phyloP scores from a whole-genome alignment of 2,888 invertebrate species.

The Chloroclysta siterata region DNA sequence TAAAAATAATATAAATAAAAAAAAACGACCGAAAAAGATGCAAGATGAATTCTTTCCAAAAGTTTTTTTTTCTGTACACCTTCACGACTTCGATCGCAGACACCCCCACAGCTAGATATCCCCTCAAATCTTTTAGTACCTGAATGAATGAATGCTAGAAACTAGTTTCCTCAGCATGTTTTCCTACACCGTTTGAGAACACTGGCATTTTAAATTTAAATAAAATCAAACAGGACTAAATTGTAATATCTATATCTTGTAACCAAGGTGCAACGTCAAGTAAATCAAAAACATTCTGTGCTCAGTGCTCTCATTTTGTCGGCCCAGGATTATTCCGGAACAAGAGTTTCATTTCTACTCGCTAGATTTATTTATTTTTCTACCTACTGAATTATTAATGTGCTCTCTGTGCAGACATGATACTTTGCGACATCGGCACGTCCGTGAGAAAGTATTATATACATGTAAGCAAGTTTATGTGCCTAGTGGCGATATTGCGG shows the following conservation, averaged over 20 bases:
- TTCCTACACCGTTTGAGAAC: too few species aligned
- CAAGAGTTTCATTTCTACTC: conserved; percentile 20
- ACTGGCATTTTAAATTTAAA: too few species aligned
- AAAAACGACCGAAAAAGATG: neutral
- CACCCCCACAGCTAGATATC: too few species aligned
- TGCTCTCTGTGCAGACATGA: conserved; percentile 62
- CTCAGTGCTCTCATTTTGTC: neutral
- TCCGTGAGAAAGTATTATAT: conserved; percentile 40
- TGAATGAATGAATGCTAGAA: too few species aligned
- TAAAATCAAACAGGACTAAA: too few species aligned
- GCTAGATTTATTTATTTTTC: conserved; percentile 35
- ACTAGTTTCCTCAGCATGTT: too few species aligned
- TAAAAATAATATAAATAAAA: neutral
- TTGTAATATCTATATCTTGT: too few species aligned
- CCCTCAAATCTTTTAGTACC: too few species aligned
- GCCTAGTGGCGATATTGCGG: conserved; percentile 37
- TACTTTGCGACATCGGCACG: conserved; percentile 69
- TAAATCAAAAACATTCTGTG: neutral
- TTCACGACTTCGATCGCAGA: too few species aligned
- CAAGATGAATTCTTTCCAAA: too few species aligned
- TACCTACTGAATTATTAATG: conserved; percentile 77
- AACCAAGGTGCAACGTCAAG: neutral
- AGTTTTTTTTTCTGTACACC: too few species aligned
- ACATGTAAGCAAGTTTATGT: conserved; percentile 38
- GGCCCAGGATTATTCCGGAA: neutral